Percentiles rank a stretch among this genome's conserved stretches.
Evolutionary conservation across 2,113 vertebrate genomes (phyloP).

Genomic region (Urocynchramus pylzowi): DNA sequence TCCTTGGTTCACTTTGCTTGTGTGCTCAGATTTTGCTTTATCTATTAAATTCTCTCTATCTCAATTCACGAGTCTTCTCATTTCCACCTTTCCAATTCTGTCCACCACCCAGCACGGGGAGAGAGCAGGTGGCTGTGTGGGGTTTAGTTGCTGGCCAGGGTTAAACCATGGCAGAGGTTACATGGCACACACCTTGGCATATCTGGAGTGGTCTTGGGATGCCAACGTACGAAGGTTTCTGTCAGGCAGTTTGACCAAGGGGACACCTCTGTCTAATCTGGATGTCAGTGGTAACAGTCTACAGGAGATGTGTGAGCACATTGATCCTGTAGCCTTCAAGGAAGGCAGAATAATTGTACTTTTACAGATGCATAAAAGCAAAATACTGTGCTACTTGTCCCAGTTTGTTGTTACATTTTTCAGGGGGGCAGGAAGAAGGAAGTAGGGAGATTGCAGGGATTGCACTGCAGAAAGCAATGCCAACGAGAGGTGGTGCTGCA

Average conservation of each 20-base stretch:
- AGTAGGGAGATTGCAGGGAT: not conserved
- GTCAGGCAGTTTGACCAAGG: not conserved
- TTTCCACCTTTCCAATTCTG: not conserved
- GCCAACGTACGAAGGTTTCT: rapidly evolving
- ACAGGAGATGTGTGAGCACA: rapidly evolving
- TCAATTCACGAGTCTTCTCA: not conserved
- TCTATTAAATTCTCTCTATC: not conserved
- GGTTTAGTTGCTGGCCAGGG: not conserved
- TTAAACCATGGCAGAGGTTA: not conserved
- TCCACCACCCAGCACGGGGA: not conserved
- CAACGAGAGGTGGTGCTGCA: constrained; percentile 30
- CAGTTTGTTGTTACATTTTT: not conserved
- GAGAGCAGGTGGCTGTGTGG: rapidly evolving
- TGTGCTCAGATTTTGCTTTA: not conserved
- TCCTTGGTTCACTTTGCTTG: not conserved
- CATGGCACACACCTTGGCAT: not conserved
- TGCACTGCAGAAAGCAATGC: not conserved
- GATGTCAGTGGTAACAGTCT: not conserved
- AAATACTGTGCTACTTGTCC: not conserved
- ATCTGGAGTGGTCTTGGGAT: not conserved
- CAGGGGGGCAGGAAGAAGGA: rapidly evolving
- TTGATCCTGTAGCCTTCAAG: not conserved
- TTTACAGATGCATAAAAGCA: not conserved
- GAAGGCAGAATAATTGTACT: not conserved
- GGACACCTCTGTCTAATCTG: not conserved